These are phyloP conservation scores for Rhabdomys pumilio DNA, from an alignment of 2,797 vertebrate species.

Conservation along the genomic window DNA sequence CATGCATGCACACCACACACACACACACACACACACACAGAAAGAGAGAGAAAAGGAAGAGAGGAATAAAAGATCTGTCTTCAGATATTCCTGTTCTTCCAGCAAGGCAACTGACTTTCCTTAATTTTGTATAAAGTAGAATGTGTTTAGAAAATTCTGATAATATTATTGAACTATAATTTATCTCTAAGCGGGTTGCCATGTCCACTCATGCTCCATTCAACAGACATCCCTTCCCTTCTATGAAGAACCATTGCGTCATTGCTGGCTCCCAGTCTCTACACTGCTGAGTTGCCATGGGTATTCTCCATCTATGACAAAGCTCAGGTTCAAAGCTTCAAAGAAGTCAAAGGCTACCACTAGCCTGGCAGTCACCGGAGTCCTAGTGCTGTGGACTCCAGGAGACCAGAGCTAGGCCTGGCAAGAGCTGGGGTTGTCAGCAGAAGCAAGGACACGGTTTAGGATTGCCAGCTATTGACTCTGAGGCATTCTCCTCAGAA, in stretches of 20 bases:
- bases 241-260: not conserved
- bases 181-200: not conserved
- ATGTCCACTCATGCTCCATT: not conserved
- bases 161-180: not conserved
- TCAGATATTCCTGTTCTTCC: not conserved
- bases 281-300: not conserved
- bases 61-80: not conserved
- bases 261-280: not conserved
- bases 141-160: not conserved
- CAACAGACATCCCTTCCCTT: not conserved
- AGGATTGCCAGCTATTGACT: not conserved
- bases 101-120: not conserved
- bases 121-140: conserved; percentile 30
- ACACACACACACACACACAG: not conserved
- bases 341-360: not conserved
- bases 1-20: too few species aligned
- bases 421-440: not conserved
- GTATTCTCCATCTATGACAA: not conserved
- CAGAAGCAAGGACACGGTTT: not conserved
- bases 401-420: not conserved
- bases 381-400: not conserved
- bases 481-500: not conserved
- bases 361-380: not conserved
- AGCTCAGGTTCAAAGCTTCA: not conserved
- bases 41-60: not conserved